Base-by-base conservation (phyloP, 92 coral and sea anemone species). In the Pocillopora grandis region DNA sequence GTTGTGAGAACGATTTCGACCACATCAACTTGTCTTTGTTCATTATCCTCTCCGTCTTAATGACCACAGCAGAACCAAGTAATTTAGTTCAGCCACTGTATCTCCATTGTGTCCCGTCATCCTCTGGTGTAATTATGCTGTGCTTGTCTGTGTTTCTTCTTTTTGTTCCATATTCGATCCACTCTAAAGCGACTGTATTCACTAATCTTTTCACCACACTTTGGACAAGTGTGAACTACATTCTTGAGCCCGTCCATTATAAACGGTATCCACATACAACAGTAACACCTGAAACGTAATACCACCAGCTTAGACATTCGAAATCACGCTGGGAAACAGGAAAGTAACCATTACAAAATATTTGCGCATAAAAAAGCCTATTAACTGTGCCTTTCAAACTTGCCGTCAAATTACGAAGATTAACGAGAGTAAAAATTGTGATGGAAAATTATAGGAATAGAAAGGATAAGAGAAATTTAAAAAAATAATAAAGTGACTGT, bases 221-320 rank as follows among this genome's bases (percentile, higher is more conserved):
- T 94, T 48, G 98, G 98, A 74, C 98, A 95, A 19, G 97, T 85
- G 74, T 95, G 98, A 58, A 95, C 91, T 58, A 95, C 95, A 72
- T 95, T 95, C 77, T 95, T 95, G 35, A 95, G 91, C 12, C 92
- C 98, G 48, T 95, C 98, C 78, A 95, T 74, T 62, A 93, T 87
- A 72, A 93, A 95, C 33, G 98, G 98, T 36, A 90, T 91, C 98
- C 98, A 95, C 75, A 94, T 67, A 74, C 98, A 95, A 60, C 98
- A 95, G 82, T 95, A 95, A 72, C 98, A 95, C 83, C 98, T 95
- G 88, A 0, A 61, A 64, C 35, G 19, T 12, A 55, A 10, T 9
- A 56, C 1, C 8, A 55, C 12, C 8, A 66, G 16, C 17, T 66
- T 18, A 66, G 10, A 66, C 0, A 11, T 42, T 42, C 52, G 52